Evolutionary conservation across 2,797 vertebrate species (phyloP).

Genomic region (Pampus argenteus): DNA sequence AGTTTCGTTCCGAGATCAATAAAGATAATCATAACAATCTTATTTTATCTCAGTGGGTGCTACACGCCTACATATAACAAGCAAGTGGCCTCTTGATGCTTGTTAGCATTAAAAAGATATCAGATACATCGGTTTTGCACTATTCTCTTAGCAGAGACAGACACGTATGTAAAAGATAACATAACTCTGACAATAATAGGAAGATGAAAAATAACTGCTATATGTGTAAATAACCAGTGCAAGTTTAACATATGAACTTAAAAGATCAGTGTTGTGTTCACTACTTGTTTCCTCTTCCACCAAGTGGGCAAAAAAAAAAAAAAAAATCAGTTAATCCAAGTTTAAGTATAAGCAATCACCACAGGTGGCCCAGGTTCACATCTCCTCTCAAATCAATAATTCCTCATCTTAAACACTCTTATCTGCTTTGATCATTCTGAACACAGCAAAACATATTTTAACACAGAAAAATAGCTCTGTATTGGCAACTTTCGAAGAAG

Average conservation of each 20-base stretch:
- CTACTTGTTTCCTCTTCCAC: too few relatives aligned
- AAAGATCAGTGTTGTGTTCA: too few relatives aligned
- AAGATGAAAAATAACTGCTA: neutral
- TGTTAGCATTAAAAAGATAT: conserved; percentile 36
- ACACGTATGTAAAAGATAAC: neutral
- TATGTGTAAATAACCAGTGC: too few relatives aligned
- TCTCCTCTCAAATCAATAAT: too few relatives aligned
- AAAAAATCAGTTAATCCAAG: too few relatives aligned
- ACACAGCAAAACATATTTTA: neutral
- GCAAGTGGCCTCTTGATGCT: conserved; percentile 28
- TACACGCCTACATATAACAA: conserved; percentile 35
- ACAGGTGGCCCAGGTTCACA: too few relatives aligned
- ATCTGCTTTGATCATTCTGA: too few relatives aligned
- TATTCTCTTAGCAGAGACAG: conserved; percentile 6
- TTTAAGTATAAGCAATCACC: too few relatives aligned
- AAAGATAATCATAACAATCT: conserved; percentile 48
- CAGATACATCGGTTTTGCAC: conserved; percentile 13
- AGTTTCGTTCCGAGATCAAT: conserved; percentile 61
- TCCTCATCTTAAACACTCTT: too few relatives aligned
- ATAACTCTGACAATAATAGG: neutral
- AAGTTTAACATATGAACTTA: too few relatives aligned
- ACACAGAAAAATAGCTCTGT: neutral
- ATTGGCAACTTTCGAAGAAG: neutral
- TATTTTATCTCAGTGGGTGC: neutral
- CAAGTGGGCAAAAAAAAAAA: too few relatives aligned